Evolutionary conservation across 2,797 vertebrate species (phyloP), one percentile per base, ranked within the genome.

Genomic region (Schizothorax lantsangensis): DNA sequence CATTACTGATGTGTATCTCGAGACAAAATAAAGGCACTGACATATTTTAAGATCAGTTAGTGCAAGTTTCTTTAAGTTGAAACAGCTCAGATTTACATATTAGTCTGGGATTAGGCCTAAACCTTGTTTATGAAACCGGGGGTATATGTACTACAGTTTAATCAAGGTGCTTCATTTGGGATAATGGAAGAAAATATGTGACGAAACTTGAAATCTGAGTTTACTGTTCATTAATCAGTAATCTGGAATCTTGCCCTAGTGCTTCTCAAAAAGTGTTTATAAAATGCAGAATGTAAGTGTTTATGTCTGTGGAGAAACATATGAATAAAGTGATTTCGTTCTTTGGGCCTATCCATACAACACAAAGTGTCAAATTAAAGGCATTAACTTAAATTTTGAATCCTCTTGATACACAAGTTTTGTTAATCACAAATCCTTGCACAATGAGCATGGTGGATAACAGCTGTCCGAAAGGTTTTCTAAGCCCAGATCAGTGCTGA

Each of bases 141-240:
- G 30, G 30, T 30, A 38, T 6, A 43, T 45, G 49, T 21, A 47
- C 6, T 21, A 47, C 6, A 83, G 15, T 45, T 26, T 6, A 74
- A 14, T 74, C n/a, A 45, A 12, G 59, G 26, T 57, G 21, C 21
- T 38, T 45, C 0, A 17, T 45, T 11, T 47, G 40, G 1, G 3
- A 33, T 74, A 10, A 38, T 45, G 57, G 2, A 10, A 11, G 11
- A 14, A 14, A 4, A 79, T 5, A 17, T n/a, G 43, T 64, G 17
- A 36, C 33, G 26, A 26, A 75, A 75, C 43, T 47, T 57, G 17
- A 54, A 57, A 2, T 38, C 23, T 52, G 45, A 45, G 10, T 45
- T 45, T 11, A 45, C 43, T 64, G 21, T 49, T 77, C 4, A 49
- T 84, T 77, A 77, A 64, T 43, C 54, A 75, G 54, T n/a, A 36